A percentile compares a stretch with the other conserved stretches of the same genome.
phyloP scores from a whole-genome alignment of 2,888 invertebrate genomes.

The Sarcophaga caerulescens region DNA sequence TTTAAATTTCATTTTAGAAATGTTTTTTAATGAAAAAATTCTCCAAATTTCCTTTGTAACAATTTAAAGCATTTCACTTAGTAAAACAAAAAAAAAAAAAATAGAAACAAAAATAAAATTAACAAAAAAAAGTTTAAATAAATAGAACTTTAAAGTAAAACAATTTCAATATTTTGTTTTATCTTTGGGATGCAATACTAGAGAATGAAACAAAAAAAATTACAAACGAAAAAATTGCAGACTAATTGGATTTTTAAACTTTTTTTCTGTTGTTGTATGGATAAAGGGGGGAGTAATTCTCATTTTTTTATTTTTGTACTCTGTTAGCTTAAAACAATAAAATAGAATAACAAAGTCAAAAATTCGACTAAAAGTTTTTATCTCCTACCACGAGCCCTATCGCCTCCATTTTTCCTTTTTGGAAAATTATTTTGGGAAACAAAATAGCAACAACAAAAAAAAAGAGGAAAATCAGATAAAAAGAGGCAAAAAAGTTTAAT shows the following conservation, averaged over 20 bases:
- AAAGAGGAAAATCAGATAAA: background rate
- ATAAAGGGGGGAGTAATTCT: background rate
- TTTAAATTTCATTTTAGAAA: background rate
- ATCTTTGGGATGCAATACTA: conserved; percentile 2
- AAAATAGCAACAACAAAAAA: background rate
- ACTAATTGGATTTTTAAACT: conserved; percentile 64
- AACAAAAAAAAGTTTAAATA: background rate
- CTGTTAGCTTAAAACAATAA: conserved; percentile 52
- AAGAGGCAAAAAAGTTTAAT: conserved; percentile 52
- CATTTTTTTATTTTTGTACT: conserved; percentile 10
- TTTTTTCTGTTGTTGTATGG: conserved; percentile 15
- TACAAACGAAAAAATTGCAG: conserved; percentile 18
- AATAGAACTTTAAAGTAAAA: conserved; percentile 14
- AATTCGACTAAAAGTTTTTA: conserved; percentile 55
- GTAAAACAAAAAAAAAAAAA: background rate
- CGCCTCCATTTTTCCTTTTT: background rate
- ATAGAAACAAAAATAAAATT: background rate
- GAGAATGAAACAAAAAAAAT: no score
- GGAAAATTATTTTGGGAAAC: no score
- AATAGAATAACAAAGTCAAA: conserved; percentile 64
- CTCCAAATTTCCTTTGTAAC: background rate
- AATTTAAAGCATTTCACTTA: background rate
- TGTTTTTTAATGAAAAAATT: conserved; percentile 12
- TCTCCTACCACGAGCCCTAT: background rate
- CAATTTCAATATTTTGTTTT: conserved; percentile 48